Evolutionary conservation across 2,113 vertebrate species (phyloP), one percentile per base, ranked within the genome.

Genomic region (Cynoglossus semilaevis): DNA sequence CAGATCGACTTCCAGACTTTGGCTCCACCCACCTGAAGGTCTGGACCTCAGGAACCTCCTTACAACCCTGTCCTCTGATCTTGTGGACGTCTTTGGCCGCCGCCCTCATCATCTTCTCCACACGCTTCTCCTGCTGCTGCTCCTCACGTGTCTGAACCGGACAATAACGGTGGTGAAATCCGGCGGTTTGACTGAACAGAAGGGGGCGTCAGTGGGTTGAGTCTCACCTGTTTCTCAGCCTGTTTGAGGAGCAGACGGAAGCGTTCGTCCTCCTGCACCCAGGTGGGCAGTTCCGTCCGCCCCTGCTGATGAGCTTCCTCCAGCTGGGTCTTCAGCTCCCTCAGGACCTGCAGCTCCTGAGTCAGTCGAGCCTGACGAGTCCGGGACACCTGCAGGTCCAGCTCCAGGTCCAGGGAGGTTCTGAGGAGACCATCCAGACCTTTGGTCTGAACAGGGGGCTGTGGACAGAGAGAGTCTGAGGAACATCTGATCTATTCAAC

Each of bases 1-100:
- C 5, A n/a, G n/a, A 40, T 40, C 37, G 8, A 9, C 1, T 40
- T 40, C 9, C 3, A 2, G 4, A 40, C 13, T 14, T 29, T 2
- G 2, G 5, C 45, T 35, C 15, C 7, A 16, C 76, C 50, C 72
- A 98, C 97, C 96, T 94, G 91, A 99, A 99, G 50, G 91, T 96
- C 87, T 96, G 97, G 10, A 98, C 91, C 85, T 98, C 95, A 0
- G 93, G 88, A 18, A 94, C 94, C 76, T 97, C 96, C 68, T 95
- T 96, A 38, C 92, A 87, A 84, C 92, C 96, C 87, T 94, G 96
- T 16, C 94, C 94, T 46, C 94, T 87, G 70, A 98, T 94, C 83
- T 94, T 92, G 81, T 94, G 94, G 42, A 98, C 95, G 0, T 98
- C 96, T 88, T 97, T 99, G 51, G 95, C 95, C 3, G 94, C 96